Evolutionary conservation across 2,797 vertebrate genomes (phyloP), one percentile per base, ranked within the genome.

Genomic region (Gallinago nigripennis): DNA sequence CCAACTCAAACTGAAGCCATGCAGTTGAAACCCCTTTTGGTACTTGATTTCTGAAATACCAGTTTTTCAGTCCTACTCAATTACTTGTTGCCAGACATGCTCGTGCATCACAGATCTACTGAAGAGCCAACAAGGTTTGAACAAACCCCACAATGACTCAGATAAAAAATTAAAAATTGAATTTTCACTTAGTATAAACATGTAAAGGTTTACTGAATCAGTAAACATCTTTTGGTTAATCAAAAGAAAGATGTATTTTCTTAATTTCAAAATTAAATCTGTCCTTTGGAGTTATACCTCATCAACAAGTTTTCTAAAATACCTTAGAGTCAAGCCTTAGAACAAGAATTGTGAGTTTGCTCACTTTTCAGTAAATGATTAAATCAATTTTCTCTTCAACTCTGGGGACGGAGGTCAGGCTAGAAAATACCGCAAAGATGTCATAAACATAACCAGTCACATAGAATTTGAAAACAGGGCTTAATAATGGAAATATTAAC

Each of bases 81-180:
- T 33, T 46, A 45, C 30, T 51, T 76, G 28, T 17, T 64, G 37
- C 18, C 11, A 69, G 35, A 31, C 33, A 68, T 17, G 8, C 19
- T 51, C 50, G 12, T 16, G 30, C 1, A 3, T 25, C 21, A 80
- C 28, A 81, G 19, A 91, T 39, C 10, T 76, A 43, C 9, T 24
- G 33, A 64, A 58, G 61, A 78, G 27, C 5, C 9, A 56, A 17
- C 3, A 30, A 2, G 1, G 12, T 83, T 48, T 58, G 11, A 71
- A 73, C 6, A 7, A 63, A 68, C 2, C 6, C 35, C 20, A 75
- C 23, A 41, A 58, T 0, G 1, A 1, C 3, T 14, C 53, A 43
- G 10, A 71, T 3, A 43, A 80, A 64, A 81, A 35, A 48, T 4
- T 18, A 18, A 48, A 69, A 56, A 4, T 0, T 15, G 9, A 28